Evolutionary conservation across 2,888 invertebrate genomes (phyloP).

Genomic region (Amphiduros pacificus): DNA sequence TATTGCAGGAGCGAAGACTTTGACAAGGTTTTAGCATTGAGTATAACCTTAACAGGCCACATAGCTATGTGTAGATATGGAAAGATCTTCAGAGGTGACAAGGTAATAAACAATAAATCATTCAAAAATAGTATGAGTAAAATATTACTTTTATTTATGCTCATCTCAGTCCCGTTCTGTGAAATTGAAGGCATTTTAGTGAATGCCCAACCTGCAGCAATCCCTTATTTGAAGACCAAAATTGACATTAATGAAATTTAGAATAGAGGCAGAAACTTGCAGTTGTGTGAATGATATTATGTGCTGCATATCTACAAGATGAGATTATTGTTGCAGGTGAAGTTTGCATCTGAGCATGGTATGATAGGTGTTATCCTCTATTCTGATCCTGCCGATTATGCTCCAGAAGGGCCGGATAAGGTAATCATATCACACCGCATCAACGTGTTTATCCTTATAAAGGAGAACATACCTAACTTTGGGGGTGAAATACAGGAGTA

Average conservation of each 20-base stretch:
- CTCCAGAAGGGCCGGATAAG: constrained; percentile 26
- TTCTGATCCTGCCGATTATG: constrained; percentile 53
- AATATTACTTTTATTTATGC: no score
- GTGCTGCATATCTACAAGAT: no score
- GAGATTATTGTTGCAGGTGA: constrained; percentile 37
- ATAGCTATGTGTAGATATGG: constrained; percentile 63
- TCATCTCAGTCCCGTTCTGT: neutral
- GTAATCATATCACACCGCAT: no score
- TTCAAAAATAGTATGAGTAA: no score
- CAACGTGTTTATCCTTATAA: no score
- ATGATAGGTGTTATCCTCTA: constrained; percentile 57
- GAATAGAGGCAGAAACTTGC: no score
- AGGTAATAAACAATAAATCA: constrained; percentile 34
- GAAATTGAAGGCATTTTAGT: neutral
- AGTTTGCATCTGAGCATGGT: constrained; percentile 44
- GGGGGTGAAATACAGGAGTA: no score
- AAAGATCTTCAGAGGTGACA: constrained; percentile 61
- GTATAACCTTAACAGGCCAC: constrained; percentile 54
- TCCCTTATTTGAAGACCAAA: no score
- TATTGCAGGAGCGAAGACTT: constrained; percentile 61
- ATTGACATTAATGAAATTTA: no score
- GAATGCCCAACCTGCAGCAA: no score
- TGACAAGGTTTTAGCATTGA: constrained; percentile 45
- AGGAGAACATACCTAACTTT: no score
- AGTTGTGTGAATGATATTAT: no score